A percentile compares a stretch with the other conserved stretches of the same genome.
Evolutionary conservation across 2,797 vertebrate genomes (phyloP).

Genomic region (Urocyon cinereoargenteus): DNA sequence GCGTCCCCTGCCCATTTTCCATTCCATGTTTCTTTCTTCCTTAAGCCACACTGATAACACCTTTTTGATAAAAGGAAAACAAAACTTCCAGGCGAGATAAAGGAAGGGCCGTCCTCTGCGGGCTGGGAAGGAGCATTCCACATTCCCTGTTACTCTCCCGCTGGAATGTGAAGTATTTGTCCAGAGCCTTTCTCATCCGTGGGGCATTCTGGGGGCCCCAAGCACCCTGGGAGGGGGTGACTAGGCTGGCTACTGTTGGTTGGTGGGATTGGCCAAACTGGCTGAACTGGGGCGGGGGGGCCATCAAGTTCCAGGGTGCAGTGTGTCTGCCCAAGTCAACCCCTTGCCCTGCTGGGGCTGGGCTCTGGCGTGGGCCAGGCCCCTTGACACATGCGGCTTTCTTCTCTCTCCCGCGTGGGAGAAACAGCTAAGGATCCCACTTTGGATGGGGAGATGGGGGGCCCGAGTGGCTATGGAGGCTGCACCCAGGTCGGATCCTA

Average conservation of each 20-base stretch:
- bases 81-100: background rate
- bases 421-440: background rate
- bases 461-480: background rate
- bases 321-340: background rate
- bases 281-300: background rate
- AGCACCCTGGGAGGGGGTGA: background rate
- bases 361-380: background rate
- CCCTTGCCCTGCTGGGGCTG: background rate
- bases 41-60: background rate
- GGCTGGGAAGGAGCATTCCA: background rate
- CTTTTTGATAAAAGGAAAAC: background rate
- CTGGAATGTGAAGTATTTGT: background rate
- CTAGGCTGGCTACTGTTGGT: rapidly evolving
- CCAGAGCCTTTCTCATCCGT: background rate
- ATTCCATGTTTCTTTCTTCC: background rate
- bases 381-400: background rate
- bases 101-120: background rate
- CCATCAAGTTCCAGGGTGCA: rapidly evolving
- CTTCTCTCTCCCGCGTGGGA: background rate
- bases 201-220: background rate
- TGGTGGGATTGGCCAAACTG: background rate
- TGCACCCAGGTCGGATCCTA: background rate
- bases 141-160: background rate
- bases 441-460: background rate
- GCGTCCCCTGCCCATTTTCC: rapidly evolving